phyloP scores from a whole-genome alignment of 2,797 vertebrate species.

The Poeciliopsis paucimaculata region DNA sequence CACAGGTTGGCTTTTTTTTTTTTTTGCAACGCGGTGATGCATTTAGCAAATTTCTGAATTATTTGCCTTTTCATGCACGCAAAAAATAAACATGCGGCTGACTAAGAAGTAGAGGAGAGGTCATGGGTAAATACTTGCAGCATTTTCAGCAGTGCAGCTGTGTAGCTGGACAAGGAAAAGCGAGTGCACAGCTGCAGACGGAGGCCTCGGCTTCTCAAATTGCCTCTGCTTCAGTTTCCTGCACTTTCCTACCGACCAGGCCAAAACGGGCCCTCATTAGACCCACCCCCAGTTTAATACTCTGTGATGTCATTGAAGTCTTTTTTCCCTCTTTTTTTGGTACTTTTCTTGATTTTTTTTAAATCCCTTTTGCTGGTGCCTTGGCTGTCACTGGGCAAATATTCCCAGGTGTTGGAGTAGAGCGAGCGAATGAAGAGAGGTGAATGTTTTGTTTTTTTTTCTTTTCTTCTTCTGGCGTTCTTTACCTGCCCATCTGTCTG shows the following conservation, averaged over 20 bases:
- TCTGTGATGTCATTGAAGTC: constrained; percentile 80
- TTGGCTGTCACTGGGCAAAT: constrained; percentile 75
- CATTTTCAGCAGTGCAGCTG: constrained; percentile 68
- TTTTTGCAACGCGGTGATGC: neutral
- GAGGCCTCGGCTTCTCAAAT: constrained; percentile 80
- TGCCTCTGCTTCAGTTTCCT: constrained; percentile 81
- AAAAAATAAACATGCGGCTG: constrained; percentile 40
- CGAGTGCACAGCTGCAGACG: constrained; percentile 77
- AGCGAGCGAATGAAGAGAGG: constrained; percentile 34
- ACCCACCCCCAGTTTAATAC: constrained; percentile 75
- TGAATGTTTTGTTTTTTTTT: constrained; percentile 13
- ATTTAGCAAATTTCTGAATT: constrained; percentile 6
- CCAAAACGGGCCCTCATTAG: constrained; percentile 72
- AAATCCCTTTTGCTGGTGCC: constrained; percentile 26
- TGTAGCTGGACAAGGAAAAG: constrained; percentile 62
- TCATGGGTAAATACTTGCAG: constrained; percentile 70
- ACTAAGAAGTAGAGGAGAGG: constrained; percentile 70
- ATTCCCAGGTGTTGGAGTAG: constrained; percentile 73
- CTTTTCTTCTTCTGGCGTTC: constrained; percentile 15
- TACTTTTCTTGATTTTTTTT: constrained; percentile 36
- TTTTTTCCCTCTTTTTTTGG: constrained; percentile 45
- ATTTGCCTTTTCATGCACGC: constrained; percentile 23
- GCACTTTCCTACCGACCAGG: constrained; percentile 63
- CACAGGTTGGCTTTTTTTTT: neutral
- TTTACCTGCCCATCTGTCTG: constrained; percentile 51